Conservation (phyloP, 2,888 invertebrate species). For the Notodonta dromedarius region DNA sequence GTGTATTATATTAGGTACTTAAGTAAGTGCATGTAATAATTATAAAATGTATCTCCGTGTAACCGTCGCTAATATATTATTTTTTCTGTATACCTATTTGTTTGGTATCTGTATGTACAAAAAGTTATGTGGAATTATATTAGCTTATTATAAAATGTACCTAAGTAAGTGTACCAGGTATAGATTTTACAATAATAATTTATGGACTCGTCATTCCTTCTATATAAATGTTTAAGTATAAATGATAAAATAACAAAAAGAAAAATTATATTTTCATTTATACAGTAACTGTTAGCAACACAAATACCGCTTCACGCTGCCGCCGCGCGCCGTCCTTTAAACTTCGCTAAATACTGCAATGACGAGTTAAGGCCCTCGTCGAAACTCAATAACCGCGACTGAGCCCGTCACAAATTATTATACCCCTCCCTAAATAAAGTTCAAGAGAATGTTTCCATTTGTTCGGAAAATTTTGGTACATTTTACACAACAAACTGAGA, state of each 20-base stretch:
- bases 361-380: constrained; percentile 44
- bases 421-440: constrained; percentile 30
- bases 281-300: constrained; percentile 21
- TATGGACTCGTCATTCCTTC: neutral
- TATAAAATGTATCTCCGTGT: no score
- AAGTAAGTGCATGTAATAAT: no score
- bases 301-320: constrained; percentile 25
- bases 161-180: no score
- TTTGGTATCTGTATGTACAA: no score
- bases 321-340: constrained; percentile 22
- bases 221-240: neutral
- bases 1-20: no score
- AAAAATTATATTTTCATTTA: constrained; percentile 17
- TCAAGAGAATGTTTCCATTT: constrained; percentile 27
- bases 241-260: constrained; percentile 6
- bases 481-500: neutral
- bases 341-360: constrained; percentile 44
- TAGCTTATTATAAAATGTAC: no score
- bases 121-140: no score
- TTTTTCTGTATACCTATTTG: no score
- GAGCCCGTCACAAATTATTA: constrained; percentile 42
- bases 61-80: no score
- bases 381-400: constrained; percentile 42
- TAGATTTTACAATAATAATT: neutral
- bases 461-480: constrained; percentile 6